phyloP scores from a whole-genome alignment of 2,113 vertebrate genomes.

The Mesitornis unicolor region DNA sequence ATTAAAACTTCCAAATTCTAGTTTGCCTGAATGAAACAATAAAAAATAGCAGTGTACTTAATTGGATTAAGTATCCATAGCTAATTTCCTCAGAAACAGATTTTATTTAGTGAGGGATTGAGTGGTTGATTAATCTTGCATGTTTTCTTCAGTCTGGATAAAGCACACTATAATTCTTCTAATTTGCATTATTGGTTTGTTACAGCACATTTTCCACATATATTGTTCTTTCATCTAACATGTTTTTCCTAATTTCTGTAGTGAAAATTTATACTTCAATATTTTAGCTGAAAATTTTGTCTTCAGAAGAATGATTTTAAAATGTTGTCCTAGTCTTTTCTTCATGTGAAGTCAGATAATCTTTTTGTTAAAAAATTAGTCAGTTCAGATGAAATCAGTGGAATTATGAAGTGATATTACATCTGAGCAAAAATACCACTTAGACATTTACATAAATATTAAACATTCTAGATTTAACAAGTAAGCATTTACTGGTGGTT shows the following conservation, averaged over 20 bases:
- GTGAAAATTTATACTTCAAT: not conserved
- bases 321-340: not conserved
- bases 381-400: not conserved
- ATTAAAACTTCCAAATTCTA: not conserved
- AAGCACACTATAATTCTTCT: not conserved
- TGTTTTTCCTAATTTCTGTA: not conserved
- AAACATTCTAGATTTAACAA: not conserved
- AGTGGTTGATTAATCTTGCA: not conserved
- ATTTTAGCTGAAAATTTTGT: not conserved
- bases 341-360: not conserved
- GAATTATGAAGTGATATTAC: rapidly evolving
- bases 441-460: not conserved
- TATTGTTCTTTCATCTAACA: not conserved
- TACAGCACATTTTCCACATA: not conserved
- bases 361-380: not conserved
- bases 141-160: not conserved
- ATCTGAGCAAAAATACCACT: not conserved
- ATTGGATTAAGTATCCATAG: not conserved
- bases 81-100: not conserved
- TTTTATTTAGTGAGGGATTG: not conserved
- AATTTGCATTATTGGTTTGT: not conserved
- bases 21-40: not conserved
- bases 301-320: not conserved
- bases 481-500: not conserved
- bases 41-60: not conserved